Conservation (phyloP, 2,113 vertebrate species). For the Otocyon megalotis region DNA sequence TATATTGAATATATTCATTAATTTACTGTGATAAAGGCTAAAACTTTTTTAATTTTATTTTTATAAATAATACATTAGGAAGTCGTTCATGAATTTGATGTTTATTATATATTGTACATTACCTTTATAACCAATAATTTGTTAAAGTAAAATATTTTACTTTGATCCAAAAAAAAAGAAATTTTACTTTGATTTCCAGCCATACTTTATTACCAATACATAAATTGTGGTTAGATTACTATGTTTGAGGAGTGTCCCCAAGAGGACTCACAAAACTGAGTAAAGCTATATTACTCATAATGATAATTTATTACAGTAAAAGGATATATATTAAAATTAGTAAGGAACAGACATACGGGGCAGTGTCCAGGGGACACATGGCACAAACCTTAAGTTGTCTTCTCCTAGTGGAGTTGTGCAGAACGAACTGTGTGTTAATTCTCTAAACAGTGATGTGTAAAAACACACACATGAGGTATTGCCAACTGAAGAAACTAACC, state of each 20-base stretch:
- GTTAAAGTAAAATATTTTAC: not conserved
- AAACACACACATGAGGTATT: not conserved
- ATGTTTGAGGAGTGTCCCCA: not conserved
- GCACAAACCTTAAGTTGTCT: not conserved
- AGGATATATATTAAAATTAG: not conserved
- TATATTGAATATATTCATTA: not conserved
- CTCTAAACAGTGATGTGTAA: not conserved
- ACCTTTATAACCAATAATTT: constrained; percentile 9
- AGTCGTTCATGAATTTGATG: not conserved
- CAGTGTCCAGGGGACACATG: too few relatives aligned
- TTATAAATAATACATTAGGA: not conserved
- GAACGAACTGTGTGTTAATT: not conserved
- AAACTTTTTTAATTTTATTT: not conserved
- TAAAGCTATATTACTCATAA: not conserved
- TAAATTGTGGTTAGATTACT: not conserved
- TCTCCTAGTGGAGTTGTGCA: not conserved
- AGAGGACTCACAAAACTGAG: not conserved
- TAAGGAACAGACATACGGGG: not conserved
- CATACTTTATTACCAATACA: not conserved
- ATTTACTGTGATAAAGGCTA: not conserved
- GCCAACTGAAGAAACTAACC: not conserved
- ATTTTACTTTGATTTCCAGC: constrained; percentile 24
- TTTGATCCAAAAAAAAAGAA: not conserved
- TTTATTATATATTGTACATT: constrained; percentile 7
- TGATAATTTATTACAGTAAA: not conserved